Conservation (phyloP, 2,797 vertebrate species). For the Sebastes glaucus region DNA sequence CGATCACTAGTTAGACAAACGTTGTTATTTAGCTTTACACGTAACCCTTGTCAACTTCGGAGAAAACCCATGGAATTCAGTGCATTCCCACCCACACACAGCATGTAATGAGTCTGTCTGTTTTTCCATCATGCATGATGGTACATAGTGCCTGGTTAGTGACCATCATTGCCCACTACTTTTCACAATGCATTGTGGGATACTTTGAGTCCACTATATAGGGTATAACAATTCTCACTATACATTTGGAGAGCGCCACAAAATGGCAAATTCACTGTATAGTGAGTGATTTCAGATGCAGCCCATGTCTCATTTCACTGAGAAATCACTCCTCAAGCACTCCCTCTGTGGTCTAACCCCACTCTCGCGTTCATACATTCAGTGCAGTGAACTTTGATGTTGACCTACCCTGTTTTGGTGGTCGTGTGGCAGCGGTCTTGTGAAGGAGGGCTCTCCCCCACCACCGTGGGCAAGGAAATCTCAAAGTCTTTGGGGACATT, state of each 20-base stretch:
- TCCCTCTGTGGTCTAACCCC: not conserved
- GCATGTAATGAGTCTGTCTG: not conserved
- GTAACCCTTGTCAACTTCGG: not conserved
- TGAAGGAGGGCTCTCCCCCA: slow-evolving; percentile 89
- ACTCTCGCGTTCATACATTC: not conserved
- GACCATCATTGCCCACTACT: too few species aligned
- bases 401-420: slow-evolving; percentile 64
- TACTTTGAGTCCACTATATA: too few species aligned
- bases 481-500: slow-evolving; percentile 98
- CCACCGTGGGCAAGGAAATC: slow-evolving; percentile 88
- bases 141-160: too few species aligned
- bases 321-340: not conserved
- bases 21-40: too few species aligned
- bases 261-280: too few species aligned
- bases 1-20: not conserved
- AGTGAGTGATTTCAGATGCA: rapidly evolving
- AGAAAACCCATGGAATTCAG: not conserved
- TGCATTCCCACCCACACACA: not conserved
- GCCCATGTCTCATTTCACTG: not conserved
- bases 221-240: rapidly evolving
- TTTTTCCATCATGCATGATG: too few species aligned
- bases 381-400: not conserved
- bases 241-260: too few species aligned
- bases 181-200: too few species aligned
- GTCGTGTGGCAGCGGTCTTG: slow-evolving; percentile 53